These are phyloP conservation scores for Zosterops japonicus DNA, from an alignment of 2,113 vertebrate species.

Conservation along the genomic window DNA sequence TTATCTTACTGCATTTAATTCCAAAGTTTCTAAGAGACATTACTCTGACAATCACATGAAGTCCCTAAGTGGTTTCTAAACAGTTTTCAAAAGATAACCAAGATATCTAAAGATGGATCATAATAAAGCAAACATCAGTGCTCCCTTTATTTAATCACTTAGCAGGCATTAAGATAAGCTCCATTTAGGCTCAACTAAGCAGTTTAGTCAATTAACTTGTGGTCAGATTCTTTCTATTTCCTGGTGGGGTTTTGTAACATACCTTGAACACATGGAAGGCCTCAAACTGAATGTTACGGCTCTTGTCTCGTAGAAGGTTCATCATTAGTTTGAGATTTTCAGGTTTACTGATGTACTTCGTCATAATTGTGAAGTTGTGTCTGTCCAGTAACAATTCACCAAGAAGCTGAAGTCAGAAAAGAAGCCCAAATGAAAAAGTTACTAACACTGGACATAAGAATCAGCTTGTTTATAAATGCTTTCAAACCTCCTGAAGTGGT, in stretches of 20 bases:
- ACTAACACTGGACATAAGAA: neutral
- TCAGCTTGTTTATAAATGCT: neutral
- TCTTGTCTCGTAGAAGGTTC: slow-evolving; percentile 88
- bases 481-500: neutral
- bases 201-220: neutral
- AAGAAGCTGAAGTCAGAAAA: slow-evolving; percentile 74
- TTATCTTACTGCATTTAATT: neutral
- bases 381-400: slow-evolving; percentile 85
- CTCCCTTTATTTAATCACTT: neutral
- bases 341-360: slow-evolving; percentile 87
- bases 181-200: neutral
- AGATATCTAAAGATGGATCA: neutral
- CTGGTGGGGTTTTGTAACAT: neutral
- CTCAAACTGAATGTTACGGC: slow-evolving; percentile 88
- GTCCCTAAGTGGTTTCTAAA: neutral
- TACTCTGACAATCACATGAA: neutral
- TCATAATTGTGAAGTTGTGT: slow-evolving; percentile 89
- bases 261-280: slow-evolving; percentile 90
- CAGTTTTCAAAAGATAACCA: neutral
- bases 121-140: neutral
- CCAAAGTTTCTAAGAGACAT: neutral
- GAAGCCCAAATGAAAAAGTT: neutral
- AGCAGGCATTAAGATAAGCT: neutral
- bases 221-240: neutral
- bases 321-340: slow-evolving; percentile 89